phyloP scores from a whole-genome alignment of 2,797 vertebrate genomes.

The Neosalanx taihuensis region DNA sequence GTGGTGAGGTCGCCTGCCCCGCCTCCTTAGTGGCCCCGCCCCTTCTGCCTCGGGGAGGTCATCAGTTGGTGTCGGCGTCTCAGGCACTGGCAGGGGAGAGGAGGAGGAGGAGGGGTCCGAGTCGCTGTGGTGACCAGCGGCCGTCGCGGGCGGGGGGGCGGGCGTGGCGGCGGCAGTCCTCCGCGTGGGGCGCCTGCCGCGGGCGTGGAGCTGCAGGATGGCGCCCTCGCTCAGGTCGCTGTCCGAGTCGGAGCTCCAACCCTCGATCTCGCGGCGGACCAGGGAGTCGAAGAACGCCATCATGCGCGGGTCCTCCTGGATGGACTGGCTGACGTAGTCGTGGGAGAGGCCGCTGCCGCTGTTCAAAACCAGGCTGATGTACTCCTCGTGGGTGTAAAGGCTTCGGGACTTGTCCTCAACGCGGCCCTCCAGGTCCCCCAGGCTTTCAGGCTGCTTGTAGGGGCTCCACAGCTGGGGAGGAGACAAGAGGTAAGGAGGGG shows the following conservation, averaged over 20 bases:
- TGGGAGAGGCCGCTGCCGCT: slow-evolving; percentile 95
- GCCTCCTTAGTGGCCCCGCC: slow-evolving; percentile 69
- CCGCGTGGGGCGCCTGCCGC: slow-evolving; percentile 61
- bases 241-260: slow-evolving; percentile 98
- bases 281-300: slow-evolving; percentile 99
- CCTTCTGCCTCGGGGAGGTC: slow-evolving; percentile 67
- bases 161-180: slow-evolving; percentile 16
- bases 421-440: slow-evolving; percentile 89
- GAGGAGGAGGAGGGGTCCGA: slow-evolving; percentile 87
- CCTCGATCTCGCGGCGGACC: slow-evolving; percentile 94
- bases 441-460: slow-evolving; percentile 92
- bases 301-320: slow-evolving; percentile 97
- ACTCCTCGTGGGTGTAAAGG: slow-evolving; percentile 97
- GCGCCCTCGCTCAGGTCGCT: slow-evolving; percentile 93
- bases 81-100: slow-evolving; percentile 74
- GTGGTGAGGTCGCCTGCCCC: slow-evolving; percentile 52
- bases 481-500: neutral
- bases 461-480: slow-evolving; percentile 90
- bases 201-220: slow-evolving; percentile 90
- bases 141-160: neutral
- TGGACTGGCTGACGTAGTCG: slow-evolving; percentile 96
- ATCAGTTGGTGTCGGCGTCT: slow-evolving; percentile 59
- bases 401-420: slow-evolving; percentile 94
- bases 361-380: slow-evolving; percentile 96
- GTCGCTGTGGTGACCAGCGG: slow-evolving; percentile 73